Evolutionary conservation across 2,113 vertebrate species (phyloP).

Genomic region (Aepyceros melampus): DNA sequence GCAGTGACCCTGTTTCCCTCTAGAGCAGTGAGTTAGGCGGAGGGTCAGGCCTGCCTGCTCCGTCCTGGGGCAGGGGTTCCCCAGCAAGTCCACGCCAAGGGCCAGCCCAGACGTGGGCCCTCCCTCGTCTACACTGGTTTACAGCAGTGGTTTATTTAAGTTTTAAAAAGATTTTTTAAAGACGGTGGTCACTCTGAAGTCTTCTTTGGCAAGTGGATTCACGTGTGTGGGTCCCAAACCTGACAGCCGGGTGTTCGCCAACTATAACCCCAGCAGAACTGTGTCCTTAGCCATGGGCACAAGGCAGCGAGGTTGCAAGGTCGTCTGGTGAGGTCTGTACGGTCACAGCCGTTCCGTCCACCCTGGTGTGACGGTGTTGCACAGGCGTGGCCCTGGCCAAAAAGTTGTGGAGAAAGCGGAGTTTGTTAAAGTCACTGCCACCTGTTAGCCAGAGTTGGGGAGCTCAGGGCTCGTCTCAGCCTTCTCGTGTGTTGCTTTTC

Average conservation of each 20-base stretch:
- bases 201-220: background rate
- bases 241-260: accelerated
- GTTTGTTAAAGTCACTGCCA: background rate
- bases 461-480: background rate
- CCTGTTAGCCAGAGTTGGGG: background rate
- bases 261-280: background rate
- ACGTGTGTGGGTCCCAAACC: background rate
- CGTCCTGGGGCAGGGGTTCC: background rate
- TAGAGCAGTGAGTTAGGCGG: accelerated
- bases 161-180: background rate
- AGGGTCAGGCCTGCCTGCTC: background rate
- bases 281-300: background rate
- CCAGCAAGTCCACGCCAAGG: accelerated
- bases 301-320: accelerated
- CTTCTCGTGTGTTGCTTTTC: too few relatives aligned
- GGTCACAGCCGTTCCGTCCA: background rate
- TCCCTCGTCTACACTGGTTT: background rate
- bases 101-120: background rate
- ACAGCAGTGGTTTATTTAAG: background rate
- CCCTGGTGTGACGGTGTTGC: accelerated
- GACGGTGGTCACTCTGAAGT: background rate
- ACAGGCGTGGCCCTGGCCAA: background rate
- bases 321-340: background rate
- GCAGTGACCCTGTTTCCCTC: accelerated
- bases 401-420: background rate